These are phyloP conservation scores for Trachelus tabidus DNA, from an alignment of 2,888 invertebrate genomes.

Conservation along the genomic window DNA sequence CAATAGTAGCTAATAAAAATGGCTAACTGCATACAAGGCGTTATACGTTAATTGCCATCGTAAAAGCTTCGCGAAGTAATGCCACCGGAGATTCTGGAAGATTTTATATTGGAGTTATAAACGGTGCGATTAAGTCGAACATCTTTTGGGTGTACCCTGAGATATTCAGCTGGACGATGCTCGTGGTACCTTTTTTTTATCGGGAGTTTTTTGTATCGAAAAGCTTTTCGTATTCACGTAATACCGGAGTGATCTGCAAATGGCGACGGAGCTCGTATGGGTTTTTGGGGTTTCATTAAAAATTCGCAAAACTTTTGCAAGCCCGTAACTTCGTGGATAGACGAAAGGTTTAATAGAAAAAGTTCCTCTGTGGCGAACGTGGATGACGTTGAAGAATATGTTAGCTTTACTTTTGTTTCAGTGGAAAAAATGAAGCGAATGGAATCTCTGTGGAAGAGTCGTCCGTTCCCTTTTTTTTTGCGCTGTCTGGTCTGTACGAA, in stretches of 20 bases:
- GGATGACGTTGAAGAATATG: constrained; percentile 7
- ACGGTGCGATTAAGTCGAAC: not conserved
- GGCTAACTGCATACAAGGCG: constrained; percentile 41
- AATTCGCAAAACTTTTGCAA: constrained; percentile 1
- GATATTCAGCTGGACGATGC: not conserved
- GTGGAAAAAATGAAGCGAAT: not conserved
- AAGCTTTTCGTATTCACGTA: not conserved
- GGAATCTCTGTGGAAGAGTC: not conserved
- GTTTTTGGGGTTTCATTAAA: not conserved
- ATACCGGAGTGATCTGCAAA: not conserved
- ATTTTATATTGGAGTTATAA: not conserved
- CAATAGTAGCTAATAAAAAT: constrained; percentile 47
- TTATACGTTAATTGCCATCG: constrained; percentile 40
- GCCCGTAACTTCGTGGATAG: not conserved
- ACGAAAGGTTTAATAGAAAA: constrained; percentile 1
- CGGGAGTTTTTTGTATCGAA: not conserved
- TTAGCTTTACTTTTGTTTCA: not conserved
- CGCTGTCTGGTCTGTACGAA: not conserved
- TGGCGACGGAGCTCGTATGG: not conserved
- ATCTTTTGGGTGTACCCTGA: not conserved
- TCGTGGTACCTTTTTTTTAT: not conserved
- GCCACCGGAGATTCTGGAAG: not conserved
- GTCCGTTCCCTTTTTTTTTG: not conserved
- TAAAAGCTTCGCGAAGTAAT: constrained; percentile 24
- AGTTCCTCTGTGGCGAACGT: not conserved